Base-by-base conservation (phyloP, 2,888 invertebrate species). In the Athalia rosae region DNA sequence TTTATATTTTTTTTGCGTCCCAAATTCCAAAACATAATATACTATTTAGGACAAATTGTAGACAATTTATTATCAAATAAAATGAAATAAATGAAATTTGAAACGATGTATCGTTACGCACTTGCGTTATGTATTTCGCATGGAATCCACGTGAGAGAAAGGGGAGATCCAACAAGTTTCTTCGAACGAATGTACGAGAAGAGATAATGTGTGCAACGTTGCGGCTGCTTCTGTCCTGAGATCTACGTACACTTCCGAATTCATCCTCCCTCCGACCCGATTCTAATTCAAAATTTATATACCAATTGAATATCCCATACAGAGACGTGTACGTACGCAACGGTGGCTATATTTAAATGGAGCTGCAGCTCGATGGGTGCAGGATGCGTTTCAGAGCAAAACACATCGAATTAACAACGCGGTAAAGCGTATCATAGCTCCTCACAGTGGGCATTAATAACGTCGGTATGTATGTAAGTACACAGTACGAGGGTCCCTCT, bases 61-160 rank as follows among this genome's bases (percentile, higher is more conserved):
- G 88, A 87, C 86, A 87, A 89, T 89, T 89, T 89, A 89, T 89
- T 89, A 89, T 88, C 87, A 87, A 88, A 89, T 87, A 86, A 89
- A 88, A 86, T 87, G 83, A 87, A 85, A 87, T 85, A 87, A 88
- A 89, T 73, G 87, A 87, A 85, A 85, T 89, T 88, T 88, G 86
- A 87, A 88, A 87, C 80, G 83, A 85, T 77, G 28, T 15, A 56
- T 8, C 41, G n/a, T n/a, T 8, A 13, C 15, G 9, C 43, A 45
- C 5, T 4, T 56, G 6, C 61, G 4, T 13, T 15, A 8, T 4
- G 8, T 8, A 61, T 61, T 61, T 13, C 5, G n/a, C n/a, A 59
- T 50, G n/a, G 50, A 28, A 28, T 28, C 11, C 50, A 13, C 64
- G 11, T 41, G 15, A 28, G 28, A 1, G 0, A 28, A 0, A 28